A percentile compares a stretch with the other conserved stretches of the same genome.
phyloP scores from a whole-genome alignment of 2,113 vertebrate genomes.

The Paralichthys olivaceus region DNA sequence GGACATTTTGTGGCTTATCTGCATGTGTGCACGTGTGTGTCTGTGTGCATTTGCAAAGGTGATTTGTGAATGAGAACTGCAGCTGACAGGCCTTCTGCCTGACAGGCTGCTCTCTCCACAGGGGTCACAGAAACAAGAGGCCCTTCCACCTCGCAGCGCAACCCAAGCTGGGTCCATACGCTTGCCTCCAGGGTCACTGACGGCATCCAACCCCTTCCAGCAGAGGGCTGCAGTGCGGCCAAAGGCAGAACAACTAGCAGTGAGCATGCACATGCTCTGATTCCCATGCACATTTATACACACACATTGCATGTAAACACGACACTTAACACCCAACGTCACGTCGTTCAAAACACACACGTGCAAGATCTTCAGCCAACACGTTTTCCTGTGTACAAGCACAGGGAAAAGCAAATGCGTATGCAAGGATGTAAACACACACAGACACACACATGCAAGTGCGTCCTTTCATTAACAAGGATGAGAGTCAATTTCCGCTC shows the following conservation, averaged over 20 bases:
- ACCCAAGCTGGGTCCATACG: slow-evolving; percentile 63
- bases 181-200: slow-evolving; percentile 64
- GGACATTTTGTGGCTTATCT: not conserved
- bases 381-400: slow-evolving; percentile 26
- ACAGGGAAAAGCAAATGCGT: slow-evolving; percentile 13
- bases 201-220: slow-evolving; percentile 61
- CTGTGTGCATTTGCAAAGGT: slow-evolving; percentile 14
- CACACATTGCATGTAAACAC: slow-evolving; percentile 19
- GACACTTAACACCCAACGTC: slow-evolving; percentile 29
- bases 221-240: slow-evolving; percentile 46
- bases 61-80: slow-evolving; percentile 69
- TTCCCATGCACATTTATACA: slow-evolving; percentile 34
- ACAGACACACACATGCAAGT: not conserved
- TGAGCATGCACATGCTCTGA: slow-evolving; percentile 43
- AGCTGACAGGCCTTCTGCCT: slow-evolving; percentile 71
- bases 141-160: slow-evolving; percentile 59
- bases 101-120: slow-evolving; percentile 69
- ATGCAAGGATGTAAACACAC: slow-evolving; percentile 25
- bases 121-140: slow-evolving; percentile 59
- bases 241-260: slow-evolving; percentile 38
- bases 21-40: not conserved
- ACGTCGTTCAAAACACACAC: slow-evolving; percentile 31
- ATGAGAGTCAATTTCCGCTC: slow-evolving; percentile 64
- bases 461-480: slow-evolving; percentile 67
- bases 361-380: slow-evolving; percentile 39